Conservation (phyloP, 2,113 vertebrate genomes). For the Ginglymostoma cirratum region DNA sequence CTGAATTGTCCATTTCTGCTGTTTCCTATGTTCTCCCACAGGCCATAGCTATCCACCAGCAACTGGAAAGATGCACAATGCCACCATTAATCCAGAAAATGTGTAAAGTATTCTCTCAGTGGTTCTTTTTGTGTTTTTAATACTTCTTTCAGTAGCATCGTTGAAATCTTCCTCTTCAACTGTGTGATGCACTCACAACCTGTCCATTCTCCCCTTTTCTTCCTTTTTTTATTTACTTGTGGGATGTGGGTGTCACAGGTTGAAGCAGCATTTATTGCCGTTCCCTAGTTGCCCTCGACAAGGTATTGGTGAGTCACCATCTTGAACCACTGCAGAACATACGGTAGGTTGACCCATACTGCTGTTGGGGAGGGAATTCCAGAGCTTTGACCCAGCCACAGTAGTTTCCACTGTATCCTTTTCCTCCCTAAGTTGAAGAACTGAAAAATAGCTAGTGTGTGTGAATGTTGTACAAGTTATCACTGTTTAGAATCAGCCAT, state of each 20-base stretch:
- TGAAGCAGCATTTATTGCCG: no score
- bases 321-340: no score
- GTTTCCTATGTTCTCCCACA: no score
- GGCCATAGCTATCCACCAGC: background rate
- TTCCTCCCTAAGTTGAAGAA: background rate
- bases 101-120: background rate
- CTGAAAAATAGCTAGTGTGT: background rate
- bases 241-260: no score
- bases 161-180: background rate
- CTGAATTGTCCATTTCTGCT: no score
- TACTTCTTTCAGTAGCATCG: background rate
- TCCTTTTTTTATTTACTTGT: no score
- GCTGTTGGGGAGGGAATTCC: no score
- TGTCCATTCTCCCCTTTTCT: background rate
- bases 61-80: background rate
- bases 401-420: background rate
- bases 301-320: no score
- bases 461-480: background rate
- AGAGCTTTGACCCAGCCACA: no score
- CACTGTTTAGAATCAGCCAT: background rate
- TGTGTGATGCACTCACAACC: background rate
- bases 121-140: background rate
- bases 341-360: no score
- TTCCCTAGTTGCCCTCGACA: no score
- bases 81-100: background rate